Conservation (phyloP, 2,797 vertebrate genomes). For the Trachurus trachurus region DNA sequence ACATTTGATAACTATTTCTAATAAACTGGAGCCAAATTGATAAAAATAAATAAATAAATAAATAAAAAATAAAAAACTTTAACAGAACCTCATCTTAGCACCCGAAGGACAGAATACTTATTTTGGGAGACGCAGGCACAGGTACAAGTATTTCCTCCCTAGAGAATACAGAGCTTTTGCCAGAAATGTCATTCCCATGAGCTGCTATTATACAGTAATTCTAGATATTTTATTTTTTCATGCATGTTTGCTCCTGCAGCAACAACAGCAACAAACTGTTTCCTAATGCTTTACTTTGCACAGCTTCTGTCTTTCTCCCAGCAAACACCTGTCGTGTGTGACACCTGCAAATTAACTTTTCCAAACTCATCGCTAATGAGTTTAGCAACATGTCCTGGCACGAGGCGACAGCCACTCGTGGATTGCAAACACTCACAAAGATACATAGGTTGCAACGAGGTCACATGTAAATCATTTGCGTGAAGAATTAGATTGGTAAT, state of each 20-base stretch:
- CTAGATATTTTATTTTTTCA: not conserved
- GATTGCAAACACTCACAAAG: conserved; percentile 56
- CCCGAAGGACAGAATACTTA: too few species aligned
- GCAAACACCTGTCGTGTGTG: conserved; percentile 54
- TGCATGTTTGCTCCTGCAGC: conserved; percentile 8
- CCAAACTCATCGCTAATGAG: conserved; percentile 60
- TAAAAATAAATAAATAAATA: too few species aligned
- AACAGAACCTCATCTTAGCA: too few species aligned
- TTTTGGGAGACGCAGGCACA: too few species aligned
- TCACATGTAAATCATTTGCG: conserved; percentile 78
- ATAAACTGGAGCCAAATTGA: too few species aligned
- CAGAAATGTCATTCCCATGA: conserved; percentile 25
- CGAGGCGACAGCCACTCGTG: conserved; percentile 59
- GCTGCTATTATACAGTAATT: conserved; percentile 25
- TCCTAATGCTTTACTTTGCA: conserved; percentile 1
- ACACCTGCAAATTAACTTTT: conserved; percentile 66
- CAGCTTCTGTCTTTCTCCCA: conserved; percentile 18
- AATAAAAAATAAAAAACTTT: too few species aligned
- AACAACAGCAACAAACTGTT: conserved; percentile 13
- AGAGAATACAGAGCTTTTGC: conserved; percentile 12
- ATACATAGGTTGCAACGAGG: conserved; percentile 63
- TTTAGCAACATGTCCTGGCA: conserved; percentile 49
- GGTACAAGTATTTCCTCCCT: not conserved
- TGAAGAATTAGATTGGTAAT: conserved; percentile 82
- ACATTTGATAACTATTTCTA: too few species aligned